phyloP scores from a whole-genome alignment of 2,888 invertebrate species.

The Acronicta psi region DNA sequence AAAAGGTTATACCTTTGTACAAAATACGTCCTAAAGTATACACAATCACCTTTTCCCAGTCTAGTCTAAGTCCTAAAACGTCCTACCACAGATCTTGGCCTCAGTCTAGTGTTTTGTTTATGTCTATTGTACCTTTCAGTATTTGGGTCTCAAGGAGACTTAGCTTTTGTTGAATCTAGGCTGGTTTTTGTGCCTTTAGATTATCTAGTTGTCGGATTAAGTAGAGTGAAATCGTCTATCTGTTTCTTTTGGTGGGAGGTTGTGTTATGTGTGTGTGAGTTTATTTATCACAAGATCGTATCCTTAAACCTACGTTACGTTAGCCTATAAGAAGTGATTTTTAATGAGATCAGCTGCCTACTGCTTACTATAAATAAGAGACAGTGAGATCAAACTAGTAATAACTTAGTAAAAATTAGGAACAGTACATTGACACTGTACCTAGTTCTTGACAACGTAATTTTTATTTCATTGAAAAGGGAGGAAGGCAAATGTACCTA shows the following conservation, averaged over 20 bases:
- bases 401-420: too few species aligned
- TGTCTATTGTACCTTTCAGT: constrained; percentile 26
- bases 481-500: too few species aligned
- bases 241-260: not conserved
- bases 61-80: constrained; percentile 4
- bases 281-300: too few species aligned
- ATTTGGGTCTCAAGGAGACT: constrained; percentile 23
- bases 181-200: constrained; percentile 20
- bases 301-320: too few species aligned
- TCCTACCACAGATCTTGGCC: constrained; percentile 16
- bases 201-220: constrained; percentile 3
- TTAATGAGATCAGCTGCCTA: too few species aligned
- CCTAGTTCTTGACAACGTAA: too few species aligned
- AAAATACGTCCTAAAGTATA: constrained; percentile 7
- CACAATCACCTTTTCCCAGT: constrained; percentile 9
- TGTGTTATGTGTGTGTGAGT: not conserved
- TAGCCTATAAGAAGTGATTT: too few species aligned
- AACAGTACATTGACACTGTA: too few species aligned
- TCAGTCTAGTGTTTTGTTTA: constrained; percentile 24
- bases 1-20: constrained; percentile 16
- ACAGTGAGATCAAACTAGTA: too few species aligned
- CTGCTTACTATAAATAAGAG: too few species aligned
- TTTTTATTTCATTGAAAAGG: too few species aligned
- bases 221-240: not conserved
- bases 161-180: constrained; percentile 21